A percentile compares a stretch with the other conserved stretches of the same genome.
Evolutionary conservation across 2,797 vertebrate species (phyloP).

Genomic region (Typhlichthys eigenmanni): DNA sequence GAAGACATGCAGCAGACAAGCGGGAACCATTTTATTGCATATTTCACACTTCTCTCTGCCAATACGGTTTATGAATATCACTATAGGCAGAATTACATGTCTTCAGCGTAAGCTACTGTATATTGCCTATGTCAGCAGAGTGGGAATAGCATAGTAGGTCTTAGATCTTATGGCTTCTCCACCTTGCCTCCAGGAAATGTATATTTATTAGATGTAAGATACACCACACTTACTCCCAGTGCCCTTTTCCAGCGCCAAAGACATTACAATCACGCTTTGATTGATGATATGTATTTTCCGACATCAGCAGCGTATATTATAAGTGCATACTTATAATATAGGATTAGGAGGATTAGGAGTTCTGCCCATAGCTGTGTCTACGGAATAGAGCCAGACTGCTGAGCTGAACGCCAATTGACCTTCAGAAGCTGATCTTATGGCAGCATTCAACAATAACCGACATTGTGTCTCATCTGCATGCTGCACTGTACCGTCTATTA

Average conservation of each 20-base stretch:
- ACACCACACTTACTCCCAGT: slow-evolving; percentile 66
- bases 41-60: too few species aligned
- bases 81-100: too few species aligned
- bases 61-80: too few species aligned
- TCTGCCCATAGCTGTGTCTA: slow-evolving; percentile 52
- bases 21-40: too few species aligned
- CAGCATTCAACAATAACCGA: slow-evolving; percentile 30
- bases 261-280: slow-evolving; percentile 66
- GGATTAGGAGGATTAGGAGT: slow-evolving; percentile 69
- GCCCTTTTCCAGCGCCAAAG: slow-evolving; percentile 69
- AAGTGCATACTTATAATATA: slow-evolving; percentile 60
- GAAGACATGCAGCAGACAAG: too few species aligned
- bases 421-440: slow-evolving; percentile 42
- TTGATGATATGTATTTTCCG: slow-evolving; percentile 73
- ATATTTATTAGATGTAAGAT: slow-evolving; percentile 76
- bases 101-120: slow-evolving; percentile 27
- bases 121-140: slow-evolving; percentile 60
- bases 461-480: slow-evolving; percentile 52
- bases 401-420: slow-evolving; percentile 16
- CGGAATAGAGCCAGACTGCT: slow-evolving; percentile 21
- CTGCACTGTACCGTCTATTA: slow-evolving; percentile 37
- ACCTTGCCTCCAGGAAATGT: slow-evolving; percentile 68
- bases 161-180: slow-evolving; percentile 57
- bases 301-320: slow-evolving; percentile 72
- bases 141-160: slow-evolving; percentile 61